A percentile compares a stretch with the other conserved stretches of the same genome.
Evolutionary conservation across 2,888 invertebrate genomes (phyloP).

Genomic region (Clostera curtula): DNA sequence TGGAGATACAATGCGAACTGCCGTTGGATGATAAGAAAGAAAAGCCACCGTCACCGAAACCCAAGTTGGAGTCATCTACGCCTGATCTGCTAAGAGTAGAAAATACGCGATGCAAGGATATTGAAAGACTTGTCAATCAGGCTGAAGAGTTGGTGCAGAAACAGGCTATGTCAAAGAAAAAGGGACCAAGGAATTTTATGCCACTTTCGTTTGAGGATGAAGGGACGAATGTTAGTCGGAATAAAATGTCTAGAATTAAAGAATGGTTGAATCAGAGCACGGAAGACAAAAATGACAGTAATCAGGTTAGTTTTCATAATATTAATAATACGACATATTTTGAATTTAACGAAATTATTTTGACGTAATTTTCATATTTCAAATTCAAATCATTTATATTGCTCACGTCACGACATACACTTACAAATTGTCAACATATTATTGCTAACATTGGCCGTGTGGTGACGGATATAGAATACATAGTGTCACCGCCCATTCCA

Average conservation of each 20-base stretch:
- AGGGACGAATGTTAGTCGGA: slow-evolving; percentile 59
- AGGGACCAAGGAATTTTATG: slow-evolving; percentile 62
- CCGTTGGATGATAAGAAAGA: slow-evolving; percentile 51
- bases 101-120: slow-evolving; percentile 75
- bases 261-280: slow-evolving; percentile 79
- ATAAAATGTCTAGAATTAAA: slow-evolving; percentile 80
- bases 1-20: slow-evolving; percentile 64
- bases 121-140: slow-evolving; percentile 84
- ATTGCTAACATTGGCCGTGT: no score
- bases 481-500: no score
- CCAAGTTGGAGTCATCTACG: slow-evolving; percentile 53
- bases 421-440: no score
- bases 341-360: no score
- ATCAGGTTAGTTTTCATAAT: slow-evolving; percentile 63
- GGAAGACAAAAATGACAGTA: slow-evolving; percentile 53
- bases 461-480: no score
- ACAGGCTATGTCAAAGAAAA: slow-evolving; percentile 69
- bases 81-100: slow-evolving; percentile 65
- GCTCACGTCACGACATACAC: no score
- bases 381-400: no score
- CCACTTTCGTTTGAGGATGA: slow-evolving; percentile 71
- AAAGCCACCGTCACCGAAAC: slow-evolving; percentile 43
- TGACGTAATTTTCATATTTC: no score
- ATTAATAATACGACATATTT: no score
- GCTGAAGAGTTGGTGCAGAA: slow-evolving; percentile 86